Base-by-base conservation (phyloP, 2,113 vertebrate species). In the Ailuropoda melanoleuca region DNA sequence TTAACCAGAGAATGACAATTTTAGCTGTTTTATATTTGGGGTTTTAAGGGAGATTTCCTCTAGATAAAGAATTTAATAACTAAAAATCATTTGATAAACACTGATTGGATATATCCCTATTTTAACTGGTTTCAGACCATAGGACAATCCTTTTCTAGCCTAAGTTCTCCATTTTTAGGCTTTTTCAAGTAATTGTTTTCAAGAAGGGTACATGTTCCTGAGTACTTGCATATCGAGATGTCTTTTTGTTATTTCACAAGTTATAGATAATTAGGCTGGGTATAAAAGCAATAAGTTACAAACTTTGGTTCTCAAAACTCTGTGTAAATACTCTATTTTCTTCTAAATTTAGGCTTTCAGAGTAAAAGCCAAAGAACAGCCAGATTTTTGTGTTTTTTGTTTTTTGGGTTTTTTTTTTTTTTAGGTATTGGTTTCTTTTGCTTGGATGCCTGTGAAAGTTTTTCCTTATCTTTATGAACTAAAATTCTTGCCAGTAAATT, bases 381-480 rank as follows among this genome's bases (percentile, higher is more conserved):
- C 84, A 97, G 75, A 92, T 77, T 95, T 96, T 62, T 88, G 43
- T 43, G 43, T 43, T 43, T 43, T 43, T 43, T 43, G 43, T 43
- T 43, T 43, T 43, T 43, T 43, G 43, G 43, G 43, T 87, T 90
- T 91, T 97, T 81, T 84, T 62, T 83, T 92, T 97, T 97, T 96
- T 95, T 75, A 92, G 60, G 84, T 92, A 43, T 77, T 74, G 92
- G 8, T 85, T 96, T 97, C 92, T 97, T 95, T 92, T 93, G 37
- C 84, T 97, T 96, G 94, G 74, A 97, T 82, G 46, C 72, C 93
- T 96, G 56, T 84, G n/a, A 70, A 96, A 94, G 31, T 55, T 46
- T 96, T 95, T 97, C 92, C 86, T 96, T 96, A 64, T 94, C 84
- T 74, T 97, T 95, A 95, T 93, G 85, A 97, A 97, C 96, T 85